phyloP scores from a whole-genome alignment of 2,113 vertebrate species.

The Dromas ardeola region DNA sequence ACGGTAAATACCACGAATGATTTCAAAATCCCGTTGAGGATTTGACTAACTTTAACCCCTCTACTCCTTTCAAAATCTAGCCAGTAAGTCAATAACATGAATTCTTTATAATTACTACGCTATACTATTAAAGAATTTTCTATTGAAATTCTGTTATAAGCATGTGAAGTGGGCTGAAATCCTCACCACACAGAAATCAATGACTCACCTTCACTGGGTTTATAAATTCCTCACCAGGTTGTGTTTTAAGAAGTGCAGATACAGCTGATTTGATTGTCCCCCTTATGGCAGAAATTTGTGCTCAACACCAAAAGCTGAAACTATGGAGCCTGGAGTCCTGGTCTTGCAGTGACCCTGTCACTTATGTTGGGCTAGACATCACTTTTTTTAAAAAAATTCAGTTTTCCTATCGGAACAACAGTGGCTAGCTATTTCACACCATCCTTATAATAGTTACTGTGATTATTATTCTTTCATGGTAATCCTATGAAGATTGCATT shows the following conservation, averaged over 20 bases:
- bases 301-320: not conserved
- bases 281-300: not conserved
- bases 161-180: not conserved
- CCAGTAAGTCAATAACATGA: not conserved
- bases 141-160: not conserved
- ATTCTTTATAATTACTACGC: not conserved
- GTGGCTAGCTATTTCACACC: not conserved
- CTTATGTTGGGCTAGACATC: not conserved
- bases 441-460: not conserved
- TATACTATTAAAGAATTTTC: not conserved
- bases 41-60: not conserved
- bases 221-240: not conserved
- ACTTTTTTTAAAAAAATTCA: not conserved
- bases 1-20: accelerated
- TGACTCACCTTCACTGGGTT: not conserved
- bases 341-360: not conserved
- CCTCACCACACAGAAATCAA: not conserved
- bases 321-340: not conserved
- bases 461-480: not conserved
- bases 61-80: not conserved
- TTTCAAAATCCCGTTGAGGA: not conserved
- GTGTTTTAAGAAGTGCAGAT: not conserved
- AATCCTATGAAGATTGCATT: not conserved
- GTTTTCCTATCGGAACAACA: not conserved
- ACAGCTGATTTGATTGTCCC: not conserved